A percentile compares a stretch with the other conserved stretches of the same genome.
Evolutionary conservation across 1,140 invertebrate species (phyloP).

Genomic region (Octopus sinensis): DNA sequence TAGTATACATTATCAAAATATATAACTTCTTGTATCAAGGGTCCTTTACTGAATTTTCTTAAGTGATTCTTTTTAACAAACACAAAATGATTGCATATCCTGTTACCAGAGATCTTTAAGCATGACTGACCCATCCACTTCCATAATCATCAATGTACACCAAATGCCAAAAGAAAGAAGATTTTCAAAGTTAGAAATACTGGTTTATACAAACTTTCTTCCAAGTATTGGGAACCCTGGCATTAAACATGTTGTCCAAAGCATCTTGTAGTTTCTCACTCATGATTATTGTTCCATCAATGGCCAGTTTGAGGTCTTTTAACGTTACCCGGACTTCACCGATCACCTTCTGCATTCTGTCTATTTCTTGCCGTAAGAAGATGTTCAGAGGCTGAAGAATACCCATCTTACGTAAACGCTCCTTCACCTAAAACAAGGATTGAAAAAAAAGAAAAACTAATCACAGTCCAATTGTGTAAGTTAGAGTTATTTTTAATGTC

Average conservation of each 20-base stretch:
- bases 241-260: constrained; percentile 93
- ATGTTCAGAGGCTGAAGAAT: constrained; percentile 69
- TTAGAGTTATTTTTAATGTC: no score
- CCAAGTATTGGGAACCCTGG: constrained; percentile 87
- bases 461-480: no score
- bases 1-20: no score
- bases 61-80: no score
- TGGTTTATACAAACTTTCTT: constrained; percentile 66
- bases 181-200: neutral
- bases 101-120: no score
- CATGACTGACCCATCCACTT: no score
- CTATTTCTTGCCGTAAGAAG: constrained; percentile 85
- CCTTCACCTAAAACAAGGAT: constrained; percentile 45
- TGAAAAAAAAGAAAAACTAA: no score
- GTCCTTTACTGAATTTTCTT: no score
- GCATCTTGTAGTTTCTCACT: constrained; percentile 83
- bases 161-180: neutral
- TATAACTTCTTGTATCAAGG: no score
- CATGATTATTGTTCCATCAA: constrained; percentile 97
- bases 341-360: constrained; percentile 87
- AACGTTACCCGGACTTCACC: constrained; percentile 75
- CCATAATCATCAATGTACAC: no score
- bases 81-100: no score
- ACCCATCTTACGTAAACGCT: constrained; percentile 56
- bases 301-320: constrained; percentile 87